These are phyloP conservation scores for Julus scandinavius DNA, from an alignment of 2,888 invertebrate genomes.

Conservation along the genomic window DNA sequence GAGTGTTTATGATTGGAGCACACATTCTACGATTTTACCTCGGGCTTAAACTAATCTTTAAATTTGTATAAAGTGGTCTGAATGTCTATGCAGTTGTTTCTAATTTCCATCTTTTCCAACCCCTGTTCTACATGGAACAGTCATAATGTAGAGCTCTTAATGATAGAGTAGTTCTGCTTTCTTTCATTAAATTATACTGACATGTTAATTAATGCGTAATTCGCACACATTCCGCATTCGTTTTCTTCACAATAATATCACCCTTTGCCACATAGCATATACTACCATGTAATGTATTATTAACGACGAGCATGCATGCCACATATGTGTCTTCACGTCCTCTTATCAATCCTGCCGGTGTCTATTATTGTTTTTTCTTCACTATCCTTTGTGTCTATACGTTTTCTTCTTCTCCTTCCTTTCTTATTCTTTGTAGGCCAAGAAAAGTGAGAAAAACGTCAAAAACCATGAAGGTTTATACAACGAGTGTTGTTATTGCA, in stretches of 20 bases:
- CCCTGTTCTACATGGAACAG: neutral
- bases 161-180: neutral
- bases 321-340: constrained; percentile 6
- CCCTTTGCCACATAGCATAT: neutral
- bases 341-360: constrained; percentile 7
- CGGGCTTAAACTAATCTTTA: neutral
- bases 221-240: neutral
- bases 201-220: constrained; percentile 5
- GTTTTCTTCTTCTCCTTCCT: constrained; percentile 51
- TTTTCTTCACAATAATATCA: neutral
- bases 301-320: constrained; percentile 15
- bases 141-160: neutral
- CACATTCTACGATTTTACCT: neutral
- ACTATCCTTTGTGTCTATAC: constrained; percentile 32
- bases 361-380: constrained; percentile 5
- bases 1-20: too few species aligned
- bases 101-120: neutral
- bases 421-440: constrained; percentile 53
- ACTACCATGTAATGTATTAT: neutral
- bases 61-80: neutral
- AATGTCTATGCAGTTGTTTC: neutral
- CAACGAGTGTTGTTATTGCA: constrained; percentile 98
- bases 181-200: neutral
- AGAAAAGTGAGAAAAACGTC: constrained; percentile 54
- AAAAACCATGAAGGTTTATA: constrained; percentile 55